Evolutionary conservation across 2,113 vertebrate species (phyloP).

Genomic region (Chionis minor): DNA sequence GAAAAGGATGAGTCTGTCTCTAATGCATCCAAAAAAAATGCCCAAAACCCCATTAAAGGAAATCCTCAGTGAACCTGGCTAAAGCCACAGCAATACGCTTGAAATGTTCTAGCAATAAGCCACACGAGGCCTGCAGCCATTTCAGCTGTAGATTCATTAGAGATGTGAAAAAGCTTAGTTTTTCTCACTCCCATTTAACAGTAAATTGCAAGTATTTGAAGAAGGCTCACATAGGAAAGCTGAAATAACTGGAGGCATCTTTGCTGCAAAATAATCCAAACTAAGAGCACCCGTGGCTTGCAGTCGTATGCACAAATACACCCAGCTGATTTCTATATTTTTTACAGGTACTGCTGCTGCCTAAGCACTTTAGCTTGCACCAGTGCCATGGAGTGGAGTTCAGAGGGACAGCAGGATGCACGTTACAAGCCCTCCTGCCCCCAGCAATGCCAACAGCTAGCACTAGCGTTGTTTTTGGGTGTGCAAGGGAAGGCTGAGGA

Average conservation of each 20-base stretch:
- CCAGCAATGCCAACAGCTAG: not conserved
- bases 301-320: not conserved
- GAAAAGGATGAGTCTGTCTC: not conserved
- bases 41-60: not conserved
- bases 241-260: not conserved
- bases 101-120: not conserved
- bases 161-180: not conserved
- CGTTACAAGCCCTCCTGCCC: not conserved
- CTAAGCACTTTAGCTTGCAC: not conserved
- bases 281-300: not conserved
- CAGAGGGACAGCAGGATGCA: not conserved
- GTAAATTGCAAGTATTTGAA: not conserved
- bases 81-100: not conserved
- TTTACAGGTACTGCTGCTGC: not conserved
- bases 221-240: not conserved
- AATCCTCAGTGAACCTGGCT: not conserved
- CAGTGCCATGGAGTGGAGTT: not conserved
- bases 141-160: not conserved
- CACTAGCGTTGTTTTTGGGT: not conserved
- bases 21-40: not conserved
- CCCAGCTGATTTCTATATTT: not conserved
- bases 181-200: not conserved
- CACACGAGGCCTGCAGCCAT: not conserved
- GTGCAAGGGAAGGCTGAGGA: not conserved
- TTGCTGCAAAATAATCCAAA: not conserved